Percentiles rank a stretch among this genome's conserved stretches.
Evolutionary conservation across 1,140 invertebrate genomes (phyloP).

Genomic region (Hycleus phaleratus): DNA sequence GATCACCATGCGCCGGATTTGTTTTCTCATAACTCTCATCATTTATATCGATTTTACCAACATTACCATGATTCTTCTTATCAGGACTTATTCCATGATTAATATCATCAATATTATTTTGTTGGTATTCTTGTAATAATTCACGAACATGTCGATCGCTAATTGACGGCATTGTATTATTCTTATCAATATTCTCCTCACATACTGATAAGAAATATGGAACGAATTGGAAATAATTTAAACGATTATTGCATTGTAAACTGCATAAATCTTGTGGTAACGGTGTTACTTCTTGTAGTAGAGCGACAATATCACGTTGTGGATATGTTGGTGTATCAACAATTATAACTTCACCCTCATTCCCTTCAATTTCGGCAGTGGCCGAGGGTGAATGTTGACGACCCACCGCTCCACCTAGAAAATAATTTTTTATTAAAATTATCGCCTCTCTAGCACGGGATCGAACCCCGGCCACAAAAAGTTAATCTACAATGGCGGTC

Average conservation of each 20-base stretch:
- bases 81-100: slow-evolving; percentile 20
- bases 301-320: slow-evolving; percentile 51
- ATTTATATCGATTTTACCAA: neutral
- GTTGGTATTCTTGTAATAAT: slow-evolving; percentile 55
- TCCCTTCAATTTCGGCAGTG: slow-evolving; percentile 62
- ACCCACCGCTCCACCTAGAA: slow-evolving; percentile 46
- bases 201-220: slow-evolving; percentile 55
- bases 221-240: slow-evolving; percentile 38
- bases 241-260: slow-evolving; percentile 3
- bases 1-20: slow-evolving; percentile 69
- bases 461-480: slow-evolving; percentile 30
- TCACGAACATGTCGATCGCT: slow-evolving; percentile 50
- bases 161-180: slow-evolving; percentile 14
- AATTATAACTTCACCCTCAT: slow-evolving; percentile 58
- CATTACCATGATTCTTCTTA: slow-evolving; percentile 9
- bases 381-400: slow-evolving; percentile 49
- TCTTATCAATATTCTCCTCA: slow-evolving; percentile 43
- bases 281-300: slow-evolving; percentile 50
- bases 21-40: slow-evolving; percentile 71
- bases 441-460: slow-evolving; percentile 28
- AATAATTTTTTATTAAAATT: neutral
- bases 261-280: slow-evolving; percentile 44
- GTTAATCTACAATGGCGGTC: too few relatives aligned
- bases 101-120: slow-evolving; percentile 44
- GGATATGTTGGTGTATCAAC: slow-evolving; percentile 61